These are phyloP conservation scores for Julus scandinavius DNA, from an alignment of 2,888 invertebrate genomes.

Conservation along the genomic window DNA sequence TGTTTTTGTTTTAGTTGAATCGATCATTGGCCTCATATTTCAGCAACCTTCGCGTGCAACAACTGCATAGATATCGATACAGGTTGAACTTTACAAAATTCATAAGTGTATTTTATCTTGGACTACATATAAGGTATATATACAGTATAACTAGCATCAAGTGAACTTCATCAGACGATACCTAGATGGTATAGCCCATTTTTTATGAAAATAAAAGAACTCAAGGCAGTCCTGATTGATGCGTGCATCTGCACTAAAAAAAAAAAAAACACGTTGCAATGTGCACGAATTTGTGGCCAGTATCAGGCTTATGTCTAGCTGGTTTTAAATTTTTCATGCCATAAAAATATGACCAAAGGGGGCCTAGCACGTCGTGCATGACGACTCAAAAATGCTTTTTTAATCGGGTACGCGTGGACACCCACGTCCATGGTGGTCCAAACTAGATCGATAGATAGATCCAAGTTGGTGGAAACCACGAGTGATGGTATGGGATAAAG, in stretches of 20 bases:
- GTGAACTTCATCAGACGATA: background rate
- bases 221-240: slow-evolving; percentile 13
- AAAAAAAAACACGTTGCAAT: background rate
- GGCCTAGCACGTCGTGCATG: slow-evolving; percentile 39
- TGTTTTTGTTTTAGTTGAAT: slow-evolving; percentile 18
- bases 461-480: background rate
- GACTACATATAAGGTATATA: background rate
- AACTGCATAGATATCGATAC: slow-evolving; percentile 12
- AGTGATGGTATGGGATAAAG: background rate
- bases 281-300: background rate
- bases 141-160: background rate
- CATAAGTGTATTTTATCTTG: slow-evolving; percentile 19
- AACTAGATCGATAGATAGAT: slow-evolving; percentile 23
- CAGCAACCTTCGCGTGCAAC: slow-evolving; percentile 24
- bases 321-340: slow-evolving; percentile 39
- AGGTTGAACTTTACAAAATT: slow-evolving; percentile 17
- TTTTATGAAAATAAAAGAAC: slow-evolving; percentile 15
- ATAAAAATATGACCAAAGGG: slow-evolving; percentile 35
- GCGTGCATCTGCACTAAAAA: slow-evolving; percentile 5
- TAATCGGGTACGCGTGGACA: slow-evolving; percentile 35
- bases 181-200: background rate
- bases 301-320: background rate
- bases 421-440: slow-evolving; percentile 27
- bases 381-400: slow-evolving; percentile 33
- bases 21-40: slow-evolving; percentile 24